phyloP scores from a whole-genome alignment of 2,113 vertebrate genomes.

The Passerina amoena region DNA sequence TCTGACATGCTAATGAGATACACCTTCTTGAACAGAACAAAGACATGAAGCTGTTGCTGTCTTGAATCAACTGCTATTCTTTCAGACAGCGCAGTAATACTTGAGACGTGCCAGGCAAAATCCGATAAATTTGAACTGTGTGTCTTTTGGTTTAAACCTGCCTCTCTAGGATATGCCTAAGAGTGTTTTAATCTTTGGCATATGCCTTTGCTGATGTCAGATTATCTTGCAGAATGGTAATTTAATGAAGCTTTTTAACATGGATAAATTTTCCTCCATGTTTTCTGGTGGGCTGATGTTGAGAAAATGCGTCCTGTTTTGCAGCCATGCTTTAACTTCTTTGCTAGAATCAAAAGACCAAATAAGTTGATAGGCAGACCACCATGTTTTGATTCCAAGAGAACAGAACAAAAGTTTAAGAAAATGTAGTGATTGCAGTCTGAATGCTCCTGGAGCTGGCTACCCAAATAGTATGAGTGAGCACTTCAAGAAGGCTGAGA shows the following conservation, averaged over 20 bases:
- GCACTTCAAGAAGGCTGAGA: not conserved
- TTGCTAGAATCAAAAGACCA: not conserved
- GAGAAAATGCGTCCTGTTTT: not conserved
- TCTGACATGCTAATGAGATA: not conserved
- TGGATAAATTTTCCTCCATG: not conserved
- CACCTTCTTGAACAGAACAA: not conserved
- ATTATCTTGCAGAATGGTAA: not conserved
- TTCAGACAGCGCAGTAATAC: not conserved
- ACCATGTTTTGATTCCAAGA: not conserved
- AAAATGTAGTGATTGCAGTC: not conserved
- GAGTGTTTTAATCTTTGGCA: not conserved
- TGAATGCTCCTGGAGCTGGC: not conserved
- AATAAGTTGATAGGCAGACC: not conserved
- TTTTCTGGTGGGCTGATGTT: not conserved
- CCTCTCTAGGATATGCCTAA: not conserved
- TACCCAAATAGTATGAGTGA: not conserved
- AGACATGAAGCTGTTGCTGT: not conserved
- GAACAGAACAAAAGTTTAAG: not conserved
- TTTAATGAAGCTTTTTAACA: not conserved
- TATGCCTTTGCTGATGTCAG: not conserved
- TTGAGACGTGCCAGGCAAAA: not conserved
- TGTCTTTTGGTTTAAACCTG: not conserved
- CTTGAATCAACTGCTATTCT: not conserved
- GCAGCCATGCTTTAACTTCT: not conserved
- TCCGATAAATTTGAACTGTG: accelerated